phyloP scores from a whole-genome alignment of 2,888 invertebrate species.

The Coelinius sp. region DNA sequence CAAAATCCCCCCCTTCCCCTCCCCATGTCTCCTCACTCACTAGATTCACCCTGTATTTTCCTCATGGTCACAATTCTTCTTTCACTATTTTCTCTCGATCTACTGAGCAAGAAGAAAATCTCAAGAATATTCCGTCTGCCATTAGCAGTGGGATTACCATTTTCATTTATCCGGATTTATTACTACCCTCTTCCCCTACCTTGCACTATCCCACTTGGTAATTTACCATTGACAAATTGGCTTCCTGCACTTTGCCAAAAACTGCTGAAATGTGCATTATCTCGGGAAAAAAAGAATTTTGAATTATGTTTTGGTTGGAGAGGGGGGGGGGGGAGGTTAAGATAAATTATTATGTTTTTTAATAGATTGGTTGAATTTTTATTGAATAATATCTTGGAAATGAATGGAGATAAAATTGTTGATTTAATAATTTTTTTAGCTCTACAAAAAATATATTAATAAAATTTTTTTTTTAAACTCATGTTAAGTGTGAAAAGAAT shows the following conservation, averaged over 20 bases:
- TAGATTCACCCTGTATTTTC: neutral
- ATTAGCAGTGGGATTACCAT: slow-evolving; percentile 39
- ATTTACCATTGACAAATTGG: slow-evolving; percentile 28
- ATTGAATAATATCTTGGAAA: no score
- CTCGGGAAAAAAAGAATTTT: neutral
- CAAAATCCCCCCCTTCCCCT: slow-evolving; percentile 9
- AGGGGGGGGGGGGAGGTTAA: neutral
- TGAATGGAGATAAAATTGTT: no score
- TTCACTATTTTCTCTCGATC: neutral
- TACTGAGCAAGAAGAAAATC: slow-evolving; percentile 6
- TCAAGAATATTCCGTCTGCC: slow-evolving; percentile 31
- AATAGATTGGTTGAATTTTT: no score
- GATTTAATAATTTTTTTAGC: no score
- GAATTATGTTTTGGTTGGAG: neutral
- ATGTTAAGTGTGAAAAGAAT: no score
- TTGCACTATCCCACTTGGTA: neutral
- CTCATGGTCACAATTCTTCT: slow-evolving; percentile 32
- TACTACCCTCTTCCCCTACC: neutral
- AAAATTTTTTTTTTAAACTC: no score
- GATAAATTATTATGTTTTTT: no score
- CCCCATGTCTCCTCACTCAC: neutral
- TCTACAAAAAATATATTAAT: no score
- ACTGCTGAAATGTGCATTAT: neutral
- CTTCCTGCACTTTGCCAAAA: slow-evolving; percentile 23
- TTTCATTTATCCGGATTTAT: slow-evolving; percentile 31